phyloP scores from a whole-genome alignment of 2,888 invertebrate species.

The Falcaria lacertinaria region DNA sequence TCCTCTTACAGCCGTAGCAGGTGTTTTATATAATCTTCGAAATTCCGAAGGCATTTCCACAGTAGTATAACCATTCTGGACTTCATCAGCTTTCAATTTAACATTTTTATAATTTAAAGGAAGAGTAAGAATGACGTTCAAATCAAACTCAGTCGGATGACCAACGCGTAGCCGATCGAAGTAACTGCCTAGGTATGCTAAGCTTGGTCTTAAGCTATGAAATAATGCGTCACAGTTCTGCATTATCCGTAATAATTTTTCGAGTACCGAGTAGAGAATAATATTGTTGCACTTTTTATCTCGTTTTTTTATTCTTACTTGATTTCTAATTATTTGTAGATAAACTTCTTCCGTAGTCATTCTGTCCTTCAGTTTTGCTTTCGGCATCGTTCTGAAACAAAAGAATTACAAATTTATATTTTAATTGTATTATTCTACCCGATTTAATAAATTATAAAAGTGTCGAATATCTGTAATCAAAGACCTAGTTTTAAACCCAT shows the following conservation, averaged over 20 bases:
- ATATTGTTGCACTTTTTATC: conserved; percentile 41
- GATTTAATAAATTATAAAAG: no score
- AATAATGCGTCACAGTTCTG: conserved; percentile 37
- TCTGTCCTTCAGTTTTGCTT: conserved; percentile 8
- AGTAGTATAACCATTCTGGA: conserved; percentile 34
- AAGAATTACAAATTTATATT: neutral
- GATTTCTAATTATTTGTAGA: conserved; percentile 36
- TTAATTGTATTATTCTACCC: no score
- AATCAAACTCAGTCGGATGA: conserved; percentile 52
- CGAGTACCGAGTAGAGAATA: conserved; percentile 39
- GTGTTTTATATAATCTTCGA: conserved; percentile 40
- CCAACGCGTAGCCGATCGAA: conserved; percentile 54
- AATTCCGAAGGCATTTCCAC: conserved; percentile 54
- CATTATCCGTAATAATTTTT: conserved; percentile 39
- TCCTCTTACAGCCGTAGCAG: conserved; percentile 35
- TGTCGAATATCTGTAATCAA: no score
- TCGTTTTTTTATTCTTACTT: conserved; percentile 38
- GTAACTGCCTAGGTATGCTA: conserved; percentile 55
- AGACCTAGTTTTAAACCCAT: no score
- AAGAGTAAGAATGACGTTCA: conserved; percentile 46
- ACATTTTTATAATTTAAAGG: conserved; percentile 47
- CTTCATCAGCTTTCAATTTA: conserved; percentile 27
- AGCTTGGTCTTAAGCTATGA: conserved; percentile 42
- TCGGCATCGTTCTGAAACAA: conserved; percentile 1
- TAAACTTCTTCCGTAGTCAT: conserved; percentile 38